Evolutionary conservation across 2,113 vertebrate species (phyloP).

Genomic region (Poeciliopsis retropinna): DNA sequence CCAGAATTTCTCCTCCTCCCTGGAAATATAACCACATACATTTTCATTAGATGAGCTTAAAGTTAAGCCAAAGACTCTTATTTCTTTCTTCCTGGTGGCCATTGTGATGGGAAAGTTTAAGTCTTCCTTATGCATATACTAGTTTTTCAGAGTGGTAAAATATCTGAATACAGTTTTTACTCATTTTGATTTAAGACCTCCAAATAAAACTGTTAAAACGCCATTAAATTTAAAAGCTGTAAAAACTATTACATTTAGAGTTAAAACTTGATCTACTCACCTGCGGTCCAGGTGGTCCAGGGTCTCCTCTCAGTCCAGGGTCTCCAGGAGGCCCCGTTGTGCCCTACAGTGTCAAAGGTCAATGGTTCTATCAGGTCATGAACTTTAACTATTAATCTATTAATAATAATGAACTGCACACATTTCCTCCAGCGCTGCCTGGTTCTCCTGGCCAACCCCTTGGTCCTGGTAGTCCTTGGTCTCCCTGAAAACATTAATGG

Average conservation of each 20-base stretch:
- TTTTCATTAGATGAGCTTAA: neutral
- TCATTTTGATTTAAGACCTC: neutral
- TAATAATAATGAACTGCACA: constrained; percentile 19
- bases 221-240: neutral
- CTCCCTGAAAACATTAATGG: constrained; percentile 48
- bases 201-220: neutral
- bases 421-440: constrained; percentile 51
- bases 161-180: neutral
- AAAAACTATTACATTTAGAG: neutral
- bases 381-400: neutral
- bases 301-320: constrained; percentile 55
- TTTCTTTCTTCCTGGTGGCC: neutral
- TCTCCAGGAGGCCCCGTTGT: constrained; percentile 58
- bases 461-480: constrained; percentile 58
- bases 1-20: neutral
- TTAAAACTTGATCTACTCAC: constrained; percentile 23
- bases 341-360: constrained; percentile 49
- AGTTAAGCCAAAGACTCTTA: neutral
- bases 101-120: neutral
- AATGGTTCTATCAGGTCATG: neutral
- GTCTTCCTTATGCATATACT: neutral
- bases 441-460: constrained; percentile 59
- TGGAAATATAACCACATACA: neutral
- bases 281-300: constrained; percentile 50
- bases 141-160: neutral